Evolutionary conservation across 2,888 invertebrate species (phyloP).

Genomic region (Phaedon cochleariae): DNA sequence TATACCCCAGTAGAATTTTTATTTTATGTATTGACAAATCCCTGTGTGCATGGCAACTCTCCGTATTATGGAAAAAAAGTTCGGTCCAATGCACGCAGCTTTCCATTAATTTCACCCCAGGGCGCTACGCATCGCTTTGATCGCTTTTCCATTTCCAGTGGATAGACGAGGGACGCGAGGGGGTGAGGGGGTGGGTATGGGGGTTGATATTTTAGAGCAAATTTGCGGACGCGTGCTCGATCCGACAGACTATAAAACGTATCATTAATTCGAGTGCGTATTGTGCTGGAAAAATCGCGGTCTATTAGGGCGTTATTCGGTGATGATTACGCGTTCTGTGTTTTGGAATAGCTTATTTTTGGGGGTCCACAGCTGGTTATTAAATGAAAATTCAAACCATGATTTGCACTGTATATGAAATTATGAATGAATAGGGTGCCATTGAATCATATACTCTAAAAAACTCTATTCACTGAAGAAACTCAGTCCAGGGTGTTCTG

Average conservation of each 20-base stretch:
- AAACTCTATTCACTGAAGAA: too few relatives aligned
- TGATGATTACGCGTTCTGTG: not conserved
- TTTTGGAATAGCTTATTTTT: not conserved
- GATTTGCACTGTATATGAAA: too few relatives aligned
- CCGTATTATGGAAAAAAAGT: too few relatives aligned
- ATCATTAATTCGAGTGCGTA: conserved; percentile 24
- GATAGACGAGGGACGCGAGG: not conserved
- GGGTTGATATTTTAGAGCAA: conserved; percentile 32
- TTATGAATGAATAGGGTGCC: too few relatives aligned
- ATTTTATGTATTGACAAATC: too few relatives aligned
- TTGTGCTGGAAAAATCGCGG: not conserved
- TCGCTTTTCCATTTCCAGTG: not conserved
- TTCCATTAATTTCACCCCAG: too few relatives aligned
- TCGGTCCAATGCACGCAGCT: too few relatives aligned
- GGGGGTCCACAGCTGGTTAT: not conserved
- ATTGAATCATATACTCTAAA: too few relatives aligned
- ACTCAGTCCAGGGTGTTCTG: too few relatives aligned
- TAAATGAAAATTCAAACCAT: too few relatives aligned
- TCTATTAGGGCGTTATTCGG: not conserved
- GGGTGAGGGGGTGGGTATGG: not conserved
- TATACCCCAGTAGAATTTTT: too few relatives aligned
- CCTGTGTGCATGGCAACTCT: too few relatives aligned
- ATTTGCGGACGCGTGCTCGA: conserved; percentile 36
- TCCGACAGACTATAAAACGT: conserved; percentile 27
- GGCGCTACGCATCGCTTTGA: not conserved